These are phyloP conservation scores for Caenorhabditis wallacei DNA, from an alignment of 2,888 invertebrate species.

Conservation along the genomic window DNA sequence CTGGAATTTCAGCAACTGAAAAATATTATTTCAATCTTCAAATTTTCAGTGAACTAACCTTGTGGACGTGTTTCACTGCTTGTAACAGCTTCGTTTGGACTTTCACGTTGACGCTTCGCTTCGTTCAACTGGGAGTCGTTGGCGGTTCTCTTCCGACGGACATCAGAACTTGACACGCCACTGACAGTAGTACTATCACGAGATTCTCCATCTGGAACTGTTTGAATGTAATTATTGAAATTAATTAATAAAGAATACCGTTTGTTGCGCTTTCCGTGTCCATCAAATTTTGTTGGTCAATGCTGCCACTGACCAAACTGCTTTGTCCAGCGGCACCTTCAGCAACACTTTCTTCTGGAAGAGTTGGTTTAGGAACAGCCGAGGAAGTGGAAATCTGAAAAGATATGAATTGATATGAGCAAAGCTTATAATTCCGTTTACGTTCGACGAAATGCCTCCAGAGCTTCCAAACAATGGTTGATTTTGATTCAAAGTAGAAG, in stretches of 20 bases:
- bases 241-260: slow-evolving; percentile 10
- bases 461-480: slow-evolving; percentile 46
- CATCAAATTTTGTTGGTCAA: slow-evolving; percentile 42
- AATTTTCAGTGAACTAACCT: slow-evolving; percentile 3
- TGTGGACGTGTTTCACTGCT: slow-evolving; percentile 66
- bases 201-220: slow-evolving; percentile 65
- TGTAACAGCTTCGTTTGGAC: slow-evolving; percentile 70
- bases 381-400: slow-evolving; percentile 26
- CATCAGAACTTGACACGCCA: slow-evolving; percentile 71
- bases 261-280: slow-evolving; percentile 33
- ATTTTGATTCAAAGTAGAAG: slow-evolving; percentile 34
- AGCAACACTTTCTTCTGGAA: slow-evolving; percentile 59
- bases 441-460: not conserved
- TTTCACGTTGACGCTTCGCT: slow-evolving; percentile 67
- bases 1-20: slow-evolving; percentile 64
- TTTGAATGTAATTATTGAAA: not conserved
- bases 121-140: slow-evolving; percentile 43
- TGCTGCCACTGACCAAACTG: slow-evolving; percentile 64
- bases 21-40: not conserved
- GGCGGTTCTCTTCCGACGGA: slow-evolving; percentile 64
- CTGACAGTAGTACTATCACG: slow-evolving; percentile 62
- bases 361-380: slow-evolving; percentile 9
- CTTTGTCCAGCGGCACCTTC: slow-evolving; percentile 65
- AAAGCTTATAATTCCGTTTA: no score
- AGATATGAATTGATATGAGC: no score